Evolutionary conservation across 2,113 vertebrate species (phyloP).

Genomic region (Oreochromis aureus): DNA sequence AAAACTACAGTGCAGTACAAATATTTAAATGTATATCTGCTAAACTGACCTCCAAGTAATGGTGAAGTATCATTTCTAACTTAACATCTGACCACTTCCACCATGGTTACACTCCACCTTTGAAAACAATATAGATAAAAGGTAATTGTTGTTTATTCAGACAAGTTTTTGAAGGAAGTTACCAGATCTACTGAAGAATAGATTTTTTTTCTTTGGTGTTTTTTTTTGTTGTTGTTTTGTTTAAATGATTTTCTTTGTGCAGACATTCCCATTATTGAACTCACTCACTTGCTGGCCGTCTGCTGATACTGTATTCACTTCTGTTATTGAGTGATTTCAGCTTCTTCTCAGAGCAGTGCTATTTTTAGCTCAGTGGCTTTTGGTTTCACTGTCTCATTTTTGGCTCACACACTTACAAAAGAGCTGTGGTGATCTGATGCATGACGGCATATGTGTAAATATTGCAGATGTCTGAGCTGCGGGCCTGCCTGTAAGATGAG

Average conservation of each 20-base stretch:
- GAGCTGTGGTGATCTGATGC: conserved; percentile 68
- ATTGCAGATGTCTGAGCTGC: conserved; percentile 96
- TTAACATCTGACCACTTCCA: background rate
- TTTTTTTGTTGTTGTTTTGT: background rate
- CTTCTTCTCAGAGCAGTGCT: background rate
- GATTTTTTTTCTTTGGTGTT: background rate
- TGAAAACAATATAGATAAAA: background rate
- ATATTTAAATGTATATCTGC: background rate
- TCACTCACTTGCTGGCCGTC: background rate
- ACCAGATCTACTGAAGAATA: background rate
- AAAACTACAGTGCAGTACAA: background rate
- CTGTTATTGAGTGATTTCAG: conserved; percentile 25
- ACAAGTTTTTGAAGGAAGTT: background rate
- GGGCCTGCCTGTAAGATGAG: conserved; percentile 84
- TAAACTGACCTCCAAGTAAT: background rate
- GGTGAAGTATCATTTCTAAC: background rate
- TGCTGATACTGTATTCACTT: background rate
- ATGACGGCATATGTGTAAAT: conserved; percentile 85
- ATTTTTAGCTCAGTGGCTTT: conserved; percentile 19
- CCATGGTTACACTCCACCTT: background rate
- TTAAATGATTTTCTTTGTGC: background rate
- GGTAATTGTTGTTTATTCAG: background rate
- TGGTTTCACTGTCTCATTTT: conserved; percentile 37
- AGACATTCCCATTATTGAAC: background rate
- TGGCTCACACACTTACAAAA: conserved; percentile 21